These are phyloP conservation scores for Musca vetustissima DNA, from an alignment of 1,140 invertebrate species.

Conservation along the genomic window DNA sequence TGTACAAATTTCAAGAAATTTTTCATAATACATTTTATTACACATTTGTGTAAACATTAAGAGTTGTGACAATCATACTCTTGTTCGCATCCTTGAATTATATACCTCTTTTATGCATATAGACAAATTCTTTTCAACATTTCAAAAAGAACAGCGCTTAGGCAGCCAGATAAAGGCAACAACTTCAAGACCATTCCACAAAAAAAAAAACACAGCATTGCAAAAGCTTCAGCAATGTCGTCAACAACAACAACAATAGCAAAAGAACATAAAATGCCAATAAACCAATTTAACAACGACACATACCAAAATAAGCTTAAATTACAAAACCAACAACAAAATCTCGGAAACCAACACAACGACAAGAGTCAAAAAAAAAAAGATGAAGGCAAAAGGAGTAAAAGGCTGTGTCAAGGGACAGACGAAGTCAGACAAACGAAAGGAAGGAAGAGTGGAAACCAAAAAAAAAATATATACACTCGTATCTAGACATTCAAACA, in stretches of 20 bases:
- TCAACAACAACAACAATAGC: too few species aligned
- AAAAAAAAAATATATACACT: too few species aligned
- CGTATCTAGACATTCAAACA: too few species aligned
- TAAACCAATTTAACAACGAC: constrained; percentile 8
- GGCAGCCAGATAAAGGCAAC: background rate
- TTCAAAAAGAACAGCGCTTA: background rate
- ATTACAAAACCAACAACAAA: background rate
- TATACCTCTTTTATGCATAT: too few species aligned
- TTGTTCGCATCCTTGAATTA: too few species aligned
- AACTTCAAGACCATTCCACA: background rate
- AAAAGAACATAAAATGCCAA: background rate
- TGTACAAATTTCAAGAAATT: too few species aligned
- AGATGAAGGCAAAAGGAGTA: too few species aligned
- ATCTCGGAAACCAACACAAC: background rate
- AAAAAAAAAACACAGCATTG: background rate
- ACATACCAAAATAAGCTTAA: constrained; percentile 11
- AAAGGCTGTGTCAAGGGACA: background rate
- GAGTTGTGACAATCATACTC: too few species aligned
- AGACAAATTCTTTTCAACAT: too few species aligned
- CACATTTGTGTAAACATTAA: too few species aligned
- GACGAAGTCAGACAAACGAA: background rate
- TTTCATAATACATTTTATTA: too few species aligned
- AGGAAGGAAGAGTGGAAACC: background rate
- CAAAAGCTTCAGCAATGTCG: background rate
- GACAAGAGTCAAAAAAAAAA: background rate